Conservation (phyloP, 2,113 vertebrate species). For the Ceyx melanurus region DNA sequence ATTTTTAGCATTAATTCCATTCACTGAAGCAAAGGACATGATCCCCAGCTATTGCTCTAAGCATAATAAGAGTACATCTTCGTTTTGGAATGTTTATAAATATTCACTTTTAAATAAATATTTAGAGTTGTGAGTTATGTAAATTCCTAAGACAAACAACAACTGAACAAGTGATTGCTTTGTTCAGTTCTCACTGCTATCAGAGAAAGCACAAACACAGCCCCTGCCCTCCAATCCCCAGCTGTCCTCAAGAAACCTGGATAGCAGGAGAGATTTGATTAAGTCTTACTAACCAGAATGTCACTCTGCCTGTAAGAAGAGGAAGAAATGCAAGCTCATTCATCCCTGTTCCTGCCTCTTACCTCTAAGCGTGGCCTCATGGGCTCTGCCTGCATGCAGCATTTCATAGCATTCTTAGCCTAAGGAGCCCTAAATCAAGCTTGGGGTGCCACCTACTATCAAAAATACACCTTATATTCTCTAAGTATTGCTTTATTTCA, state of each 20-base stretch:
- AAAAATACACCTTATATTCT: not conserved
- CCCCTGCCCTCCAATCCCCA: not conserved
- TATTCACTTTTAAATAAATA: not conserved
- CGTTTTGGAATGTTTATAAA: not conserved
- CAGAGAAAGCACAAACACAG: not conserved
- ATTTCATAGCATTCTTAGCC: not conserved
- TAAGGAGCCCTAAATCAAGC: not conserved
- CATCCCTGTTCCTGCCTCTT: not conserved
- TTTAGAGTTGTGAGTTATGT: too few species aligned
- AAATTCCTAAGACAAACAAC: not conserved
- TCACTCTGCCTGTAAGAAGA: not conserved
- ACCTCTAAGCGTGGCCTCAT: not conserved
- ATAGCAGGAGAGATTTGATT: not conserved
- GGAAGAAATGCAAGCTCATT: not conserved
- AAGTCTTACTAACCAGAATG: not conserved
- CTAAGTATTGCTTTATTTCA: not conserved
- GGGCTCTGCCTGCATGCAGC: not conserved
- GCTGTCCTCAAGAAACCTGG: not conserved
- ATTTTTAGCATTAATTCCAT: not conserved
- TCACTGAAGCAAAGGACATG: not conserved
- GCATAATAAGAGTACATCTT: not conserved
- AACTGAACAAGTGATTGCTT: not conserved
- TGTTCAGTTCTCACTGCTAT: not conserved
- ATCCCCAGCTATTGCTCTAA: not conserved
- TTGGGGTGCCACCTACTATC: not conserved